phyloP scores from a whole-genome alignment of 2,113 vertebrate genomes.

The Osmerus mordax region DNA sequence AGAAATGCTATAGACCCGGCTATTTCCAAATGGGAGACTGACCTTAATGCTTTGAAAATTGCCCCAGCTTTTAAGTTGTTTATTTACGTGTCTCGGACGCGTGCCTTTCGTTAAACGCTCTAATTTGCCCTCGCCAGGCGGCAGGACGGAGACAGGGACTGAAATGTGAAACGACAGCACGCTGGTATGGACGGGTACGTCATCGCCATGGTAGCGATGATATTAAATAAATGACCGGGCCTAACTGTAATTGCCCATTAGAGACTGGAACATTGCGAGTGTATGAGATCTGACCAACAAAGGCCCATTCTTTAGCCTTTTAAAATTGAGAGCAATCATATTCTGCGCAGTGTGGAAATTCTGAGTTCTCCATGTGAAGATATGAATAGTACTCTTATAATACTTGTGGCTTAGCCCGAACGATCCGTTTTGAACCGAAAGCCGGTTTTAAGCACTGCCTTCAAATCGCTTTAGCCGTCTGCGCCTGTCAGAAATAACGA shows the following conservation, averaged over 20 bases:
- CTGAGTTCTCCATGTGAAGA: slow-evolving; percentile 66
- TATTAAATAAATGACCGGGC: slow-evolving; percentile 62
- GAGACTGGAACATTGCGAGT: slow-evolving; percentile 60
- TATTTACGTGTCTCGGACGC: slow-evolving; percentile 5
- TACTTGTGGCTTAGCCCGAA: slow-evolving; percentile 68
- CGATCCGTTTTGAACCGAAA: slow-evolving; percentile 66
- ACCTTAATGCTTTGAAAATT: slow-evolving; percentile 1
- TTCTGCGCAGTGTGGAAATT: slow-evolving; percentile 70
- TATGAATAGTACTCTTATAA: slow-evolving; percentile 69
- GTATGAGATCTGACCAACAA: slow-evolving; percentile 64
- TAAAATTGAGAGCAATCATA: slow-evolving; percentile 62
- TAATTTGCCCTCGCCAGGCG: slow-evolving; percentile 16
- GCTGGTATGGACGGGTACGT: slow-evolving; percentile 36
- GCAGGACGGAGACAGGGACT: slow-evolving; percentile 20
- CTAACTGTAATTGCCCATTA: slow-evolving; percentile 64
- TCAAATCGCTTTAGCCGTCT: slow-evolving; percentile 64
- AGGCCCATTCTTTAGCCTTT: slow-evolving; percentile 60
- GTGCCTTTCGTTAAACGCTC: slow-evolving; percentile 6
- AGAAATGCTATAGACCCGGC: not conserved
- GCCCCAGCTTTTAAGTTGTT: slow-evolving; percentile 3
- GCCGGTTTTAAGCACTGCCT: slow-evolving; percentile 64
- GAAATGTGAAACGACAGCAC: slow-evolving; percentile 24
- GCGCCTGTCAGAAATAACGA: slow-evolving; percentile 50
- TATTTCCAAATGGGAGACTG: slow-evolving; percentile 7
- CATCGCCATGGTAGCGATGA: slow-evolving; percentile 57